Evolutionary conservation across 2,888 invertebrate genomes (phyloP), one percentile per base, ranked within the genome.

Genomic region (Eumacrocentrus americanus): DNA sequence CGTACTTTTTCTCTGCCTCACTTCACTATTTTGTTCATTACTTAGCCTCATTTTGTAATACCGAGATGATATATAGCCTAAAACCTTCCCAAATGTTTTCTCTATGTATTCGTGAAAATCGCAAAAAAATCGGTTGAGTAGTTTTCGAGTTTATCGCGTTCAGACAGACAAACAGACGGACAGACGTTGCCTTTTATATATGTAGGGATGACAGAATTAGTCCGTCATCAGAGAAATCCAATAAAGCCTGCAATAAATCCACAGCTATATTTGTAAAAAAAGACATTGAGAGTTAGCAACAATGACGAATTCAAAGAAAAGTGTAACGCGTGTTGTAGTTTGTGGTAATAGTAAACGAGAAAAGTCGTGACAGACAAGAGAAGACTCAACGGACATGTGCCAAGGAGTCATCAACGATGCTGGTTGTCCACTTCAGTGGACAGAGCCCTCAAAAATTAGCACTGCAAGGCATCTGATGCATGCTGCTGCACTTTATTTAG

Each of bases 401-500:
- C 60, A 64, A 12, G 46, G 58, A 12, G 51, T 59, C 22, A 52
- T 57, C 18, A 60, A 54, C 12, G 37, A 52, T 22, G 6, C 63
- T 50, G 70, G 65, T 61, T 75, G 69, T 67, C 67, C 70, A 38
- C 58, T 74, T 55, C 56, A 68, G 53, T 75, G 71, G 71, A 68
- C 70, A 53, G 68, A 75, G 58, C 64, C 70, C 60, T 68, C 68
- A 3, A 69, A 68, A 47, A 64, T 67, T 40, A 68, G 64, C 51
- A 68, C 70, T 47, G 70, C 69, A 5, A 71, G 67, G 57, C 71
- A 74, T 55, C 67, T 75, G 34, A 65, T 76, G 44, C 77, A 72
- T 46, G 75, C 72, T n/a, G 71, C 73, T 1, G 66, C 70, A 18
- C 67, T 76, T 52, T 77, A 78, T 63, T 60, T 77, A 34, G 64